Evolutionary conservation across 2,888 invertebrate species (phyloP).

Genomic region (Nomada ruficornis): DNA sequence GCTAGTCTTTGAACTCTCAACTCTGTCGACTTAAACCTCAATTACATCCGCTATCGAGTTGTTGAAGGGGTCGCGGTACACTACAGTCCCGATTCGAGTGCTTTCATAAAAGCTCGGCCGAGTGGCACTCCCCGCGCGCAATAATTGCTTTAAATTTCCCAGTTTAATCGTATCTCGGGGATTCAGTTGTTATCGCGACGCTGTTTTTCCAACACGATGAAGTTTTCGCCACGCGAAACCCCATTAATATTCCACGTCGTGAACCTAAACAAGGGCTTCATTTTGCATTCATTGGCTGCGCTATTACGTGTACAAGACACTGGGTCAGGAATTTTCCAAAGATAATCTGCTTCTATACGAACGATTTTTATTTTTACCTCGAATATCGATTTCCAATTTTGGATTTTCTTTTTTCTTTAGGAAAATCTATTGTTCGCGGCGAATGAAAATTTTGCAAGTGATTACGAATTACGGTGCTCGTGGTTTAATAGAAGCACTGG

Average conservation of each 20-base stretch:
- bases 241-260: conserved; percentile 37
- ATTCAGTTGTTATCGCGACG: conserved; percentile 45
- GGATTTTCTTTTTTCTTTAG: too few species aligned
- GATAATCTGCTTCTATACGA: not conserved
- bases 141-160: conserved; percentile 28
- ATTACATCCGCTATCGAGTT: not conserved
- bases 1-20: too few species aligned
- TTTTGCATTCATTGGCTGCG: conserved; percentile 47
- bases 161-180: conserved; percentile 23
- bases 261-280: conserved; percentile 51
- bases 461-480: not conserved
- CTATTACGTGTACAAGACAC: conserved; percentile 17
- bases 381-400: too few species aligned
- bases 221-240: conserved; percentile 22
- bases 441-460: too few species aligned
- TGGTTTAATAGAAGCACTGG: not conserved
- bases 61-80: not conserved
- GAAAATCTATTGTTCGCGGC: too few species aligned
- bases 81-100: not conserved
- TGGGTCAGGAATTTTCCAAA: too few species aligned
- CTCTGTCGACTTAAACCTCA: too few species aligned
- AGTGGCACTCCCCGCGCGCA: not conserved
- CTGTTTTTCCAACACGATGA: conserved; percentile 41
- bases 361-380: too few species aligned
- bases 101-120: conserved; percentile 7